Conservation (phyloP, 2,888 invertebrate species). For the Athetis lepigone region DNA sequence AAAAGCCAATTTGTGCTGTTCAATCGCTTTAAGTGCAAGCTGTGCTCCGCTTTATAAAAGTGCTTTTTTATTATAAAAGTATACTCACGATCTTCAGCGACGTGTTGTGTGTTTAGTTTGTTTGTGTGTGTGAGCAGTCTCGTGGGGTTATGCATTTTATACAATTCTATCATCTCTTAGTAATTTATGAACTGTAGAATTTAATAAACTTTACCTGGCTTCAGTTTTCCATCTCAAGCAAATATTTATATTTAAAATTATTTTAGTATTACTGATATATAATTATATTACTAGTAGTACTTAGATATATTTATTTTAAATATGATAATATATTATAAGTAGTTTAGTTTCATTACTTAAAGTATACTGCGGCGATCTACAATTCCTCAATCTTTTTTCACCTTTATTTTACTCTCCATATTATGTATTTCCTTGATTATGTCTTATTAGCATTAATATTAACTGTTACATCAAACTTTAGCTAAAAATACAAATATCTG, state of each 20-base stretch:
- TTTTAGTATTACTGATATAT: constrained; percentile 21
- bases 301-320: constrained; percentile 16
- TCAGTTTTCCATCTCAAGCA: constrained; percentile 3
- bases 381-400: constrained; percentile 36
- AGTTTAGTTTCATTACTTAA: constrained; percentile 66
- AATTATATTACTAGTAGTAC: constrained; percentile 25
- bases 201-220: constrained; percentile 9
- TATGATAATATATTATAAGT: constrained; percentile 18
- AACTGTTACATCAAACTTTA: constrained; percentile 8
- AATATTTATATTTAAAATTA: constrained; percentile 22
- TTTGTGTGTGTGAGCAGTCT: constrained; percentile 77
- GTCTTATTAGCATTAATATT: constrained; percentile 16
- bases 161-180: constrained; percentile 7
- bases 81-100: constrained; percentile 85
- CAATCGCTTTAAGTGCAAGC: constrained; percentile 68
- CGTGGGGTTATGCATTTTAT: constrained; percentile 71
- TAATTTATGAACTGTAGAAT: constrained; percentile 8
- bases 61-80: constrained; percentile 68
- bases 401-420: constrained; percentile 25
- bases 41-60: constrained; percentile 70
- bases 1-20: constrained; percentile 60
- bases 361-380: constrained; percentile 69
- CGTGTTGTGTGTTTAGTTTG: constrained; percentile 75
- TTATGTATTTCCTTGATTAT: constrained; percentile 26
- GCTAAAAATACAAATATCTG: constrained; percentile 7